These are phyloP conservation scores for Palythoa grandis DNA, from an alignment of 92 coral and sea anemone species.

Conservation along the genomic window DNA sequence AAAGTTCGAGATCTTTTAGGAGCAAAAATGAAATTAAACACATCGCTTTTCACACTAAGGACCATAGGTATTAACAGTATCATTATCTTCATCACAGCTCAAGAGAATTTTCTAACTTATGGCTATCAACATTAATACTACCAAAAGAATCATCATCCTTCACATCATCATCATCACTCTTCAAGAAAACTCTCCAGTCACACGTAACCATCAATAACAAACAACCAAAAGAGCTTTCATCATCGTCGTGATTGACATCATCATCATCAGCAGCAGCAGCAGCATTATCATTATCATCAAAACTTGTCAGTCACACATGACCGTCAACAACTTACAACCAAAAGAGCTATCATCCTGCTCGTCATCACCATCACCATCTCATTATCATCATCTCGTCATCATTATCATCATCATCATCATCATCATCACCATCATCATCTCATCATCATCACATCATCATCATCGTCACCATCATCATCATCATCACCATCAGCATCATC, in stretches of 20 bases:
- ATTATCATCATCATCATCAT: background rate
- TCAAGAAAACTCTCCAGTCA: background rate
- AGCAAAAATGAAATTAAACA: background rate
- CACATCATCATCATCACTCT: background rate
- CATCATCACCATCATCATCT: too few relatives aligned
- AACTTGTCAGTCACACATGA: background rate
- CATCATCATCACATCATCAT: too few relatives aligned
- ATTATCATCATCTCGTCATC: background rate
- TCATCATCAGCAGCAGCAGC: background rate
- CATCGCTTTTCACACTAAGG: background rate
- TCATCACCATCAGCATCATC: too few relatives aligned
- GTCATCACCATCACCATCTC: background rate
- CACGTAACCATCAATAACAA: background rate
- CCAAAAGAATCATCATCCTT: too few relatives aligned
- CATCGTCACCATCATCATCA: too few relatives aligned
- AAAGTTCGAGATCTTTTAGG: background rate
- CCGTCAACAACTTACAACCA: background rate
- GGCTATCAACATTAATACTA: background rate
- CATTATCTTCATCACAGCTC: background rate
- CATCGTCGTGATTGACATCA: background rate
- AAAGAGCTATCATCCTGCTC: too few relatives aligned
- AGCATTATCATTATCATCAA: background rate
- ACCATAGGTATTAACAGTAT: background rate
- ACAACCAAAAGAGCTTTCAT: background rate
- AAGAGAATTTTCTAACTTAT: background rate